Base-by-base conservation (phyloP, 2,113 vertebrate species). In the Notarius lentiginosus region DNA sequence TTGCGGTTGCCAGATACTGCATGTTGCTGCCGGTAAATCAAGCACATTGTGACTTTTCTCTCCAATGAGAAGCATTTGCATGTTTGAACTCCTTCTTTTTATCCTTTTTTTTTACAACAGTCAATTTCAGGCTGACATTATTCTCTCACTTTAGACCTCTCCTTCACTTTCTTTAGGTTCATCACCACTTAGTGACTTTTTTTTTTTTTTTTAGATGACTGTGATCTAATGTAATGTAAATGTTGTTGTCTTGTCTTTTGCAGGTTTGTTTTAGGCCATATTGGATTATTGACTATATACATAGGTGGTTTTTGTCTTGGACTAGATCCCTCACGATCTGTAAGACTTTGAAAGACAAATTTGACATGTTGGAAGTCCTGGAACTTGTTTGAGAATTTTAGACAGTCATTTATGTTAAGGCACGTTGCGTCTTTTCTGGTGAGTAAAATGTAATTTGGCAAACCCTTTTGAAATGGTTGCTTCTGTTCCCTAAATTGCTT, bases 11-110 rank as follows among this genome's bases (percentile, higher is more conserved):
- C 34, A 81, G 79, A 81, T 81, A 14, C 18, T 34, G 56, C 27
- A 18, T 80, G 56, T 22, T 53, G 49, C 49, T 79, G 75, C n/a
- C 24, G 55, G 65, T 47, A 73, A 75, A 53, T 53, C 18, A 66
- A 79, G 49, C 8, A 15, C n/a, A 94, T 90, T 91, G 90, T 93
- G 87, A 91, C 87, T 89, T 91, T 94, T 92, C 11, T 93, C 87
- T 94, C 90, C 88, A 92, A 92, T 93, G 91, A 92, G 90, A 91
- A 89, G 63, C 87, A 84, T 87, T 89, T 79, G 41, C 60, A 77
- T 65, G 15, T 58, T 91, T 86, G 87, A 80, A 92, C 12, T 30
- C 86, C 91, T 30, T 30, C 91, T 87, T 91, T 90, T 27, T 51
- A 15, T 27, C 5, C 9, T 77, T 85, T 80, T 85, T 80, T 86